Evolutionary conservation across 2,888 invertebrate species (phyloP), one percentile per base, ranked within the genome.

Genomic region (Apodemia duryi): DNA sequence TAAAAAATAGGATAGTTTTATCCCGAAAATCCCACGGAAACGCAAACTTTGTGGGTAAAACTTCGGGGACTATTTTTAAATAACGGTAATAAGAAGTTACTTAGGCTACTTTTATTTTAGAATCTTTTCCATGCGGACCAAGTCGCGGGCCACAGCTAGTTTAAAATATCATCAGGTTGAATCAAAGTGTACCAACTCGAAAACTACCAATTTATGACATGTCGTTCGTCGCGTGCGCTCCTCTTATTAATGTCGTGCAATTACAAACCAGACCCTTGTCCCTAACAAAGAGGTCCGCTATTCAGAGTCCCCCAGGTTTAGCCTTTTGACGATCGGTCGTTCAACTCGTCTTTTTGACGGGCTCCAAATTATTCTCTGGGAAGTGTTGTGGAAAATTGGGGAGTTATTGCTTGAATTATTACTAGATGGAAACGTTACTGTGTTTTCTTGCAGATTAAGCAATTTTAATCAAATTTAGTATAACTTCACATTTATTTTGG

Each of bases 281-380:
- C 54, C 29, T 13, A 13, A 32, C 54, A 57, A 29, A 57, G 60
- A 65, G 67, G 66, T 62, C 68, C 63, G 70, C 74, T 70, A 76
- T 76, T 75, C 73, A 77, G 68, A 66, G 62, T 63, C n/a, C 74
- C 75, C 75, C 70, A 66, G 65, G 65, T 72, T 71, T 66, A 71
- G 69, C 73, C 71, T 74, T 76, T 77, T 74, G 70, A 68, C 62
- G 66, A 67, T 68, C 77, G 86, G 85, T 86, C 85, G 77, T 86
- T 85, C 85, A 85, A 86, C 85, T 79, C 80, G 82, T 76, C 75
- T 74, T 75, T 76, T 74, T 69, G 73, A 80, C 75, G 75, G 75
- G 74, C 41, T 9, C 41, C n/a, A 61, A 61, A 21, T 43, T 28
- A 21, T 61, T 13, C 61, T 6, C 29, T 29, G 57, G 32, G 6